A percentile compares a stretch with the other conserved stretches of the same genome.
Conservation (phyloP, 1,140 invertebrate species). For the Pseudomyrmex sp. region DNA sequence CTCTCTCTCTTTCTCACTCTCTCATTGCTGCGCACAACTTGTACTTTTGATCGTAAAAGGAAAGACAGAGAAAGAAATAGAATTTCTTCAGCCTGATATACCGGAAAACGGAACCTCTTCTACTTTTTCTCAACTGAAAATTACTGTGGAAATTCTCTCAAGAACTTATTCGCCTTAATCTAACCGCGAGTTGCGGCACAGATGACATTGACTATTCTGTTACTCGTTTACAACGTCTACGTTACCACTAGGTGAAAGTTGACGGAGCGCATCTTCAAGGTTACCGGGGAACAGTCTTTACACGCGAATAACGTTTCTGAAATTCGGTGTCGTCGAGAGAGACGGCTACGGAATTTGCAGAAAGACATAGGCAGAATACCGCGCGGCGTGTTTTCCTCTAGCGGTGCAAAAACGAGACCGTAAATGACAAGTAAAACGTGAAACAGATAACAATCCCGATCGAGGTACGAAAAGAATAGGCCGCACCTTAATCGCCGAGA, state of each 20-base stretch:
- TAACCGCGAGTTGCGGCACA: conserved; percentile 32
- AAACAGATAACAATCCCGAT: conserved; percentile 41
- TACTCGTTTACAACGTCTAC: conserved; percentile 64
- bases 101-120: conserved; percentile 41
- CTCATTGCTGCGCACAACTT: not conserved
- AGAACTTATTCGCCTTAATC: conserved; percentile 12
- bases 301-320: conserved; percentile 22
- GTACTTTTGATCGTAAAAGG: no score
- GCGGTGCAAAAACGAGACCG: not conserved
- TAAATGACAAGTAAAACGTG: conserved; percentile 8
- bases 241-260: conserved; percentile 80
- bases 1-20: no score
- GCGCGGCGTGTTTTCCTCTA: not conserved
- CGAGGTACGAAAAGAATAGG: conserved; percentile 58
- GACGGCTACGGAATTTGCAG: not conserved
- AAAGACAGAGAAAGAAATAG: no score
- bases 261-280: conserved; percentile 80
- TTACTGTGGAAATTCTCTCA: conserved; percentile 13
- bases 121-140: conserved; percentile 14
- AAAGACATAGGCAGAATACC: not conserved
- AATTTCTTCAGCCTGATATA: conserved; percentile 29
- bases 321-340: conserved; percentile 48
- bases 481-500: conserved; percentile 54
- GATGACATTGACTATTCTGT: conserved; percentile 79
- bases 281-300: conserved; percentile 54